Percentiles rank a stretch among this genome's conserved stretches.
Evolutionary conservation across 2,888 invertebrate genomes (phyloP).

Genomic region (Pherbina coryleti): DNA sequence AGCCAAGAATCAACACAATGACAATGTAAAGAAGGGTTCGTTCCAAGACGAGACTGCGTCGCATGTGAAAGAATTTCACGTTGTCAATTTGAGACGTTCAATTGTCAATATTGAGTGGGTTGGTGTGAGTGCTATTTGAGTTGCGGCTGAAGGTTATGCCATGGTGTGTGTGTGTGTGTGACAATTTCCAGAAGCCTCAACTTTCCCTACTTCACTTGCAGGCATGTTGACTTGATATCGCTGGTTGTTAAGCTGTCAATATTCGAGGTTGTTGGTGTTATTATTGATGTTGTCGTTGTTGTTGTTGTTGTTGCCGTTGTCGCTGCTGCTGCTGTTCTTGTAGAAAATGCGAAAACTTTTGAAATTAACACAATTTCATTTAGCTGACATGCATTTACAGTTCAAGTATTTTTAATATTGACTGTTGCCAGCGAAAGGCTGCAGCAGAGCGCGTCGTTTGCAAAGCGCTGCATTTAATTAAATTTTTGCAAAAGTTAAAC

Average conservation of each 20-base stretch:
- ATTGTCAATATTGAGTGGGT: neutral
- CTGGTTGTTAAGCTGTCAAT: too few species aligned
- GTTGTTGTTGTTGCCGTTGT: too few species aligned
- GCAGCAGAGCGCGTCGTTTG: neutral
- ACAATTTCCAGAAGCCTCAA: too few species aligned
- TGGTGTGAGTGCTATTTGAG: neutral
- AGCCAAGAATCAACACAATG: neutral
- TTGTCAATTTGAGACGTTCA: conserved; percentile 14
- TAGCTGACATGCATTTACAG: conserved; percentile 1
- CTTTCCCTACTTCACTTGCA: too few species aligned
- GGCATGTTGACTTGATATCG: too few species aligned
- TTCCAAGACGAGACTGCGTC: neutral
- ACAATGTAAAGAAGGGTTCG: conserved; percentile 1
- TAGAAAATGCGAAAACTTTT: conserved; percentile 5
- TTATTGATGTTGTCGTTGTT: too few species aligned
- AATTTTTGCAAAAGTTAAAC: neutral
- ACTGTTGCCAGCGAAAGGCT: neutral
- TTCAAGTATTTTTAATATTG: conserved; percentile 6
- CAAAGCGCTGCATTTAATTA: neutral
- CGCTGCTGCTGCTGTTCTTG: too few species aligned
- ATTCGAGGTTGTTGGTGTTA: too few species aligned
- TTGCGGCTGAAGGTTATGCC: neutral
- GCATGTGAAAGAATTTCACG: conserved; percentile 13
- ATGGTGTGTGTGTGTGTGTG: neutral
- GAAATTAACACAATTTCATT: conserved; percentile 11